Conservation (phyloP, 2,888 invertebrate species). For the Muscina levida region DNA sequence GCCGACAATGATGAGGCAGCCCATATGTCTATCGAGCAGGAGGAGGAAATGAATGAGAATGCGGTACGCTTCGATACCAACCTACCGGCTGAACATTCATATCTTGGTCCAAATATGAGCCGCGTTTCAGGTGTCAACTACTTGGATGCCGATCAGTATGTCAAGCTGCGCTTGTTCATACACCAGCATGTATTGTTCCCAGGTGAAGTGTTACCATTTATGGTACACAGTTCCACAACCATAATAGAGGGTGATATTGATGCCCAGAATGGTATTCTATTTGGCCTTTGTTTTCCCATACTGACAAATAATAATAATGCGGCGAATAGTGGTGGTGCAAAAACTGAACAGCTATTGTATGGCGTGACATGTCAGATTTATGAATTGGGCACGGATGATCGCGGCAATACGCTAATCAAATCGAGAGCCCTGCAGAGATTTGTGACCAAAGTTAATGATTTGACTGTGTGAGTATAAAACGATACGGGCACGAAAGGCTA, state of each 20-base stretch:
- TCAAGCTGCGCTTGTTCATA: conserved; percentile 82
- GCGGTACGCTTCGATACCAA: conserved; percentile 80
- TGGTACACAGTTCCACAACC: conserved; percentile 79
- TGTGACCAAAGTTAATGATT: conserved; percentile 75
- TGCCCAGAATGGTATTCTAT: conserved; percentile 75
- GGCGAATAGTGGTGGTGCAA: conserved; percentile 6
- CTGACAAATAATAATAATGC: conserved; percentile 68
- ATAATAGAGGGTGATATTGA: conserved; percentile 74
- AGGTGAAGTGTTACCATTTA: conserved; percentile 89
- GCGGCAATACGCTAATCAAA: conserved; percentile 82
- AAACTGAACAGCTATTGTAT: conserved; percentile 69
- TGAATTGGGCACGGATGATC: conserved; percentile 76
- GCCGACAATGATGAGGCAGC: conserved; percentile 63
- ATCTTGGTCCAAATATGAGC: conserved; percentile 80
- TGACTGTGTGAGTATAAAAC: conserved; percentile 71
- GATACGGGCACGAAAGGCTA: background rate
- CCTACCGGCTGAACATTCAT: conserved; percentile 82
- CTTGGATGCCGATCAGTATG: conserved; percentile 81
- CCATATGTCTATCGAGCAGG: conserved; percentile 50
- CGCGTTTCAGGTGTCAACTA: conserved; percentile 85
- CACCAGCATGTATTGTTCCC: conserved; percentile 86
- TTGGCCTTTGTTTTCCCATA: conserved; percentile 78
- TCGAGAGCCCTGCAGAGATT: conserved; percentile 90
- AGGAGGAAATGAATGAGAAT: conserved; percentile 66
- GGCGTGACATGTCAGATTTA: conserved; percentile 80